Percentiles rank a stretch among this genome's conserved stretches.
Evolutionary conservation across 2,888 invertebrate genomes (phyloP).

Genomic region (Imbricaverruca yamaguchii): DNA sequence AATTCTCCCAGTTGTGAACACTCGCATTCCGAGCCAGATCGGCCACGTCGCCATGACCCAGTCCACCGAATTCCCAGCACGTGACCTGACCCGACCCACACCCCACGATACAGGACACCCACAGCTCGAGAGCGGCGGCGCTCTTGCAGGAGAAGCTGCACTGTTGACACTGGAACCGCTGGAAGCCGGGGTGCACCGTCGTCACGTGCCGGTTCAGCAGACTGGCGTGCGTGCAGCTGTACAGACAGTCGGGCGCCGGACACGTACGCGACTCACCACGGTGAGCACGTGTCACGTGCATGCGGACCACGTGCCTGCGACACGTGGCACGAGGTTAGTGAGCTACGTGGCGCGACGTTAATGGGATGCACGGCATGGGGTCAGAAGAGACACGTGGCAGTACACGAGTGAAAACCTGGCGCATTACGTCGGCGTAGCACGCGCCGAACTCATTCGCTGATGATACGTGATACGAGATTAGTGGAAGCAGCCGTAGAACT

Average conservation of each 20-base stretch:
- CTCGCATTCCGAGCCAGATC: not conserved
- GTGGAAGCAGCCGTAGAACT: too few species aligned
- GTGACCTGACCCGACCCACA: too few species aligned
- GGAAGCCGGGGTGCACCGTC: not conserved
- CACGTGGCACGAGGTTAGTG: too few species aligned
- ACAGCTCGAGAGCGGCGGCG: not conserved
- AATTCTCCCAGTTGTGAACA: not conserved
- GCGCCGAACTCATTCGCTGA: too few species aligned
- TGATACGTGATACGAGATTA: too few species aligned
- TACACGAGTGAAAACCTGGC: too few species aligned
- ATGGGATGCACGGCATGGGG: too few species aligned
- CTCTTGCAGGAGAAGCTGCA: not conserved
- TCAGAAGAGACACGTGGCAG: too few species aligned
- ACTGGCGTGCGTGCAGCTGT: not conserved
- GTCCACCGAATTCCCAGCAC: not conserved
- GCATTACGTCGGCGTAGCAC: too few species aligned
- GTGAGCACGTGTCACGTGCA: not conserved
- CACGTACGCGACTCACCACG: not conserved
- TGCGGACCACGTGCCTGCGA: not conserved
- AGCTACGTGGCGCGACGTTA: too few species aligned
- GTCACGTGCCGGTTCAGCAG: not conserved
- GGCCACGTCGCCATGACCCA: not conserved
- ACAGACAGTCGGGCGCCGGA: not conserved
- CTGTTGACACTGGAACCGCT: not conserved
- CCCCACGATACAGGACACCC: too few species aligned